phyloP scores from a whole-genome alignment of 2,888 invertebrate genomes.

The Dusona sp. region DNA sequence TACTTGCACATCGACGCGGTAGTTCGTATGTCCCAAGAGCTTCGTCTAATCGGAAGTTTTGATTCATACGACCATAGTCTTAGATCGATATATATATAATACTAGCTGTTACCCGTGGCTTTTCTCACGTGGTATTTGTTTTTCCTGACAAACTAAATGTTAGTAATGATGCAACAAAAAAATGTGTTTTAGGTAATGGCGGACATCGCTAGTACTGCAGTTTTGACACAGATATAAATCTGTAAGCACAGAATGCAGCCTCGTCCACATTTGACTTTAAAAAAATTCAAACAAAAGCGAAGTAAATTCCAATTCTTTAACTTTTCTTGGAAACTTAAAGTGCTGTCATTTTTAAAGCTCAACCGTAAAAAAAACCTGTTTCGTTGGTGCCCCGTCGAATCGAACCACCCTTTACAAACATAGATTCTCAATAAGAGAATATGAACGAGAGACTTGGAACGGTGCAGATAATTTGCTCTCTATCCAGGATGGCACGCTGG shows the following conservation, averaged over 20 bases:
- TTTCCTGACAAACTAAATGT: neutral
- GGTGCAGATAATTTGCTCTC: conserved; percentile 62
- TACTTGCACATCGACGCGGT: conserved; percentile 17
- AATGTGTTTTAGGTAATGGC: too few relatives aligned
- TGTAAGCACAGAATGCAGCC: too few relatives aligned
- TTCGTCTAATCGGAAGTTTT: neutral
- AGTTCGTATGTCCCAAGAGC: neutral
- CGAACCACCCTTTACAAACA: neutral
- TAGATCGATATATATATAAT: neutral
- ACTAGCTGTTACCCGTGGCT: neutral
- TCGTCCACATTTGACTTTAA: too few relatives aligned
- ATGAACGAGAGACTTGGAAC: conserved; percentile 55
- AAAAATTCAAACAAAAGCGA: too few relatives aligned
- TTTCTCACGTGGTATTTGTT: neutral
- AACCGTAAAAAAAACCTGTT: neutral
- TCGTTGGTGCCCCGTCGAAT: neutral
- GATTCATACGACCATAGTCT: neutral
- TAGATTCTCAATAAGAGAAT: conserved; percentile 51
- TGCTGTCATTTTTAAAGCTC: neutral
- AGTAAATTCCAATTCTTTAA: too few relatives aligned
- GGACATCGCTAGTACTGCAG: too few relatives aligned
- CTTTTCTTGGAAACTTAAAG: neutral
- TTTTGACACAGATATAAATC: too few relatives aligned
- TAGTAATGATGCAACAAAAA: too few relatives aligned
- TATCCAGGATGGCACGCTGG: conserved; percentile 22